Conservation (phyloP, 2,113 vertebrate genomes). For the Acrocephalus arundinaceus region DNA sequence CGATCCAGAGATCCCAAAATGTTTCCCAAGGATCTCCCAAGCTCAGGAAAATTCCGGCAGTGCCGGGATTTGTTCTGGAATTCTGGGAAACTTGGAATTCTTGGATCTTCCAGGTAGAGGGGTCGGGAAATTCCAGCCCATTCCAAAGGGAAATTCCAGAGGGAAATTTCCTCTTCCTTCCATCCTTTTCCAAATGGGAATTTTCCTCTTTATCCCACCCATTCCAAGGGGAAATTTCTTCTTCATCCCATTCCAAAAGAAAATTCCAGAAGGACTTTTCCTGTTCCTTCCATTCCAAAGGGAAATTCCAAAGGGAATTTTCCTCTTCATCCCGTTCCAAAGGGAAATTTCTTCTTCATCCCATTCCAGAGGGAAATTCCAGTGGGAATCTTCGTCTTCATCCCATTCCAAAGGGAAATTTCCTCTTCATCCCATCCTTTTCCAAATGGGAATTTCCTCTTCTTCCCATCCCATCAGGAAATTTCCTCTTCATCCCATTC, state of each 20-base stretch:
- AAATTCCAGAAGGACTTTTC: background rate
- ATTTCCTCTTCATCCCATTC: background rate
- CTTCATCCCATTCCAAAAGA: background rate
- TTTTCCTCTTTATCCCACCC: too few species aligned
- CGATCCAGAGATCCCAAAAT: background rate
- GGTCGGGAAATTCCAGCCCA: rapidly evolving
- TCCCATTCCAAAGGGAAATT: background rate
- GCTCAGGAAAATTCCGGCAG: rapidly evolving
- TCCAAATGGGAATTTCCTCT: background rate
- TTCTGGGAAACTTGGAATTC: rapidly evolving
- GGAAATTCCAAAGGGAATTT: background rate
- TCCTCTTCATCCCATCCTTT: too few species aligned
- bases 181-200: background rate
- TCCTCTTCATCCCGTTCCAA: background rate
- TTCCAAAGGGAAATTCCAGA: background rate
- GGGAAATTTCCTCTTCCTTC: background rate
- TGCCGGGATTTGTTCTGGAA: rapidly evolving
- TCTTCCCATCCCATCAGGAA: background rate
- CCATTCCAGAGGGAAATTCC: background rate
- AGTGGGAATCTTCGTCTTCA: background rate
- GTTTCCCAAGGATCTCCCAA: background rate
- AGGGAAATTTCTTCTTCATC: background rate
- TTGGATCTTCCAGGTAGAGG: background rate
- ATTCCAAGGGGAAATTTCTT: background rate
- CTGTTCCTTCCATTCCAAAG: background rate